A percentile compares a stretch with the other conserved stretches of the same genome.
These are phyloP conservation scores for Boulengeromyrus knoepffleri DNA, from an alignment of 2,113 vertebrate genomes.

Conservation along the genomic window DNA sequence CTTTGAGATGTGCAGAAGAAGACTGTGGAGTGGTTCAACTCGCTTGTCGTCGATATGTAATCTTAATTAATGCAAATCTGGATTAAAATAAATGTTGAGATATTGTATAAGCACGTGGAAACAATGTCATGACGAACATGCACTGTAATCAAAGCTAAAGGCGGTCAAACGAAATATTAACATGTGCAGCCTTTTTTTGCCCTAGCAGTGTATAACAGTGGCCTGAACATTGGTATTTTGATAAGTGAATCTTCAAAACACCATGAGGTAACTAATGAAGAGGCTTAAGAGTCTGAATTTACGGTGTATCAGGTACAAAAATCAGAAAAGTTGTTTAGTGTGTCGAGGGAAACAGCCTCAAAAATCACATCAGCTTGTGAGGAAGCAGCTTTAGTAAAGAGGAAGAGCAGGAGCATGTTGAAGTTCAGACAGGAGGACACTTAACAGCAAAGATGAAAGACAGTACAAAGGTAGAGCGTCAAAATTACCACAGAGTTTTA, in stretches of 20 bases:
- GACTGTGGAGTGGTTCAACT: neutral
- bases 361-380: neutral
- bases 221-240: neutral
- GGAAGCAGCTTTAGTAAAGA: neutral
- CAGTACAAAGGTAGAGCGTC: neutral
- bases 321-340: neutral
- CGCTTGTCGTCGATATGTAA: neutral
- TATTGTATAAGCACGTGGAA: neutral
- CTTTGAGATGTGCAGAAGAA: neutral
- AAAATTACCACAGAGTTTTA: neutral
- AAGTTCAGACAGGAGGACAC: neutral
- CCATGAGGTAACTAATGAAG: neutral
- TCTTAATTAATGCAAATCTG: neutral
- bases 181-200: neutral
- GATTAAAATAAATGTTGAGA: neutral
- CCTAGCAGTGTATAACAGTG: neutral
- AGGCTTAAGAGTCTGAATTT: neutral
- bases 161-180: neutral
- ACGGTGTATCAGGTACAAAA: neutral
- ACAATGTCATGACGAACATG: neutral
- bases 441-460: neutral
- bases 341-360: neutral
- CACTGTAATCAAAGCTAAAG: neutral
- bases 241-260: neutral
- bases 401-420: neutral